Conservation (phyloP, 2,113 vertebrate species). For the Colossoma macropomum region DNA sequence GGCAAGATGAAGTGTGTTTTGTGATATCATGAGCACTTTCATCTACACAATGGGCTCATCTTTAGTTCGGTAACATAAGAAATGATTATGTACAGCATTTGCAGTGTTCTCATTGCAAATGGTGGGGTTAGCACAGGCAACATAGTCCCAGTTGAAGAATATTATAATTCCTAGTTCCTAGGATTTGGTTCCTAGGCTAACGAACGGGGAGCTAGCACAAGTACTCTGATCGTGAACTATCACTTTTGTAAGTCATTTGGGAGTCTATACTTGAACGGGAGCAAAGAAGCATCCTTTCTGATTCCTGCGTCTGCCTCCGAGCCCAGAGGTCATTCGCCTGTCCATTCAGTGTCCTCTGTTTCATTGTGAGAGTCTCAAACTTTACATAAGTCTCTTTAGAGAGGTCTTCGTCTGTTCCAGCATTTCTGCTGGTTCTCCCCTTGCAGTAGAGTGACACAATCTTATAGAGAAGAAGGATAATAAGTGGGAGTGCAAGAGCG, state of each 20-base stretch:
- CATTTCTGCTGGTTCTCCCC: constrained; percentile 57
- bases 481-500: constrained; percentile 79
- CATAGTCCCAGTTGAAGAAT: neutral
- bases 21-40: neutral
- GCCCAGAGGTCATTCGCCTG: constrained; percentile 86
- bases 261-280: constrained; percentile 91
- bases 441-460: constrained; percentile 84
- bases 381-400: constrained; percentile 92
- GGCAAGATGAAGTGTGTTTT: neutral
- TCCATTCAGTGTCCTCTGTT: constrained; percentile 77
- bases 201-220: constrained; percentile 75
- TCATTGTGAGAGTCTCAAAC: constrained; percentile 91
- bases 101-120: neutral
- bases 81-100: no score
- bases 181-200: no score
- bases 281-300: constrained; percentile 89
- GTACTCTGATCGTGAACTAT: constrained; percentile 84
- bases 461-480: constrained; percentile 90
- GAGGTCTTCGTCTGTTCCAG: constrained; percentile 81
- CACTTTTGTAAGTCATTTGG: constrained; percentile 87
- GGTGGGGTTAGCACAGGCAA: neutral
- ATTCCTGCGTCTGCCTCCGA: constrained; percentile 82
- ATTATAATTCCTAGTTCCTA: neutral
- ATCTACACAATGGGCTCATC: neutral
- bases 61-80: neutral